Base-by-base conservation (phyloP, 2,797 vertebrate genomes). In the Petrocephalus sullivani region DNA sequence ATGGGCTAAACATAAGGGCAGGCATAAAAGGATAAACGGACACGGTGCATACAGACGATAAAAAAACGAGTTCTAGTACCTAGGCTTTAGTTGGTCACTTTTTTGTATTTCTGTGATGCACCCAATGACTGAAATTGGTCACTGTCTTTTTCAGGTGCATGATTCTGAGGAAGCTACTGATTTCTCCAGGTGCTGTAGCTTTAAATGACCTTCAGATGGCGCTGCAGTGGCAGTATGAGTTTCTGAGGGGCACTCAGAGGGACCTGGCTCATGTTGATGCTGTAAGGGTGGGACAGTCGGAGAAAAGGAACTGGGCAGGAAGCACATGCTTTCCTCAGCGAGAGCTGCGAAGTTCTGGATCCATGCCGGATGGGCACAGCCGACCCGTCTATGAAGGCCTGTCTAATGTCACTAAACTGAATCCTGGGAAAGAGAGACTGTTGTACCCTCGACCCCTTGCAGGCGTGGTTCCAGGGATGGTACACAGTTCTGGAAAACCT, bases 211-310 rank as follows among this genome's bases (percentile, higher is more conserved):
- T 96, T 19, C 93, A 96, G 90, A 87, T 92, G 21, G 95, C 92
- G 19, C 54, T 95, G 82, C 94, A 93, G 89, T 96, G 96, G 94
- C 94, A 95, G 92, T 93, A 95, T 2, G 92, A 96, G 85, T 88
- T 94, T 86, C 90, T 94, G 12, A 89, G 90, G 23, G 84, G 89
- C 84, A 85, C 78, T 58, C 56, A 58, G 4, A 81, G 8, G 0
- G 37, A 58, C 7, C 33, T 0, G 4, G 78, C 75, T 28, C 49
- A 75, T 7, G 54, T 23, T 64, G 23, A 90, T 41, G 7, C 16
- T 1, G 10, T 54, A 8, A 10, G 14, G 10, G 5, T 23, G 58
- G 7, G 3, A 0, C 9, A 14, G 7, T n/a, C 6, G 1, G 85
- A 75, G 0, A 12, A 67, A 14, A 8, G 28, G 5, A 81, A 28